Evolutionary conservation across 1,140 invertebrate genomes (phyloP), one percentile per base, ranked within the genome.

Genomic region (Macrobrachium rosenbergii): DNA sequence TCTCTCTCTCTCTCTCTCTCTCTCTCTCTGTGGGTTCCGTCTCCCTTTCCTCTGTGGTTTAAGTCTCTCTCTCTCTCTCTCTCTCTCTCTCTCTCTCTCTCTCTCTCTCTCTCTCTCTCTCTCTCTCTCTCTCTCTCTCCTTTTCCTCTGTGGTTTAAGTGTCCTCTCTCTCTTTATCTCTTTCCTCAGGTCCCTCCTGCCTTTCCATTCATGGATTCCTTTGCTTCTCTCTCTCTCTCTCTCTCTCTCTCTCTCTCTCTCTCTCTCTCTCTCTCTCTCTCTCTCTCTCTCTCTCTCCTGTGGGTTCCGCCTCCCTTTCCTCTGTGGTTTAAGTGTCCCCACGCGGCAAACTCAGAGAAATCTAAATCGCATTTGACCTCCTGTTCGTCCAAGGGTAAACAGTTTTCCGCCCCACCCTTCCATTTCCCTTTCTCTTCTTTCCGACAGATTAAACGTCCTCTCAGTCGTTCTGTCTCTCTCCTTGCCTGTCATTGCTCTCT

Each of bases 191-290:
- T 59, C 2, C 8, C 52, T 59, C 37, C 58, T 52, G 11, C 43
- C 58, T n/a, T 77, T 77, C 21, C 14, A 21, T 1, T n/a, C 14
- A 52, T 17, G 11, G 3, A 37, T 37, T 37, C 3, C 28, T 37
- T 3, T 37, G 1, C 3, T 37, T 37, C 28, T 37, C 1, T 37
- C 28, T 62, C 60, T 80, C 7, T 37, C 52, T 21, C 28, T 37
- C 28, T 64, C 63, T 58, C 75, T 77, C 75, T 58, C 21, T 21
- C 75, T 77, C n/a, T 77, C 45, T 43, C 75, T 77, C 12, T 28
- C 11, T 58, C 21, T 37, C 28, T 37, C 28, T 64, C 63, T 58
- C 75, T 77, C 75, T 58, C 21, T 21, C 75, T 77, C n/a, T 77
- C 45, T 43, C 75, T 77, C 12, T 28, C 11, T 58, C 21, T 19